Evolutionary conservation across 1,140 invertebrate species (phyloP), one percentile per base, ranked within the genome.

Genomic region (Panonychus citri): DNA sequence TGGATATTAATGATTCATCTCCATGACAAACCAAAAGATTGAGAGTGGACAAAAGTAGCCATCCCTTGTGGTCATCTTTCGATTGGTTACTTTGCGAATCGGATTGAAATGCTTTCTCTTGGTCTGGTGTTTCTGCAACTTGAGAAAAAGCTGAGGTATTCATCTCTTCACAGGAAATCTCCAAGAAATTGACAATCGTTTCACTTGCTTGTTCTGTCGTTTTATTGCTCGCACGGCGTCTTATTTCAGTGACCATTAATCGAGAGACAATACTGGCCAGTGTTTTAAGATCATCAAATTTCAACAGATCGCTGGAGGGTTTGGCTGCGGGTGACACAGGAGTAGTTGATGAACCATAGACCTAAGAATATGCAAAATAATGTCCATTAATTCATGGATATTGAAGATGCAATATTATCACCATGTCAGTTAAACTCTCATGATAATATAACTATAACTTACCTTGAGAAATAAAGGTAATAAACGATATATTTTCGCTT

Each of bases 391-490:
- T 1, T 3, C 19, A 17, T 17, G 15, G 15, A 21, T 8, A 57
- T 57, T n/a, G n/a, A n/a, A n/a, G n/a, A n/a, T n/a, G n/a, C n/a
- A n/a, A 50, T 28, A 39, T 37, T 61, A 21, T 50, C 5, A 30
- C 30, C 26, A n/a, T n/a, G n/a, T n/a, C n/a, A n/a, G n/a, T n/a
- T n/a, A n/a, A n/a, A n/a, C n/a, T n/a, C n/a, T n/a, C 24, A 37
- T 21, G 19, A n/a, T n/a, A 37, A n/a, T 62, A n/a, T 46, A 49
- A 17, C 7, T 19, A 39, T 39, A 60, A 25, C 61, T 71, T 75
- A 94, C 90, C 78, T 95, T 96, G 73, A 87, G 93, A 73, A 98
- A 97, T 12, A 97, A 73, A 43, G 93, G 93, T 63, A 98, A 74
- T 86, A 97, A 94, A 70, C 90, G 93, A 70, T 96, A 96, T 1